Evolutionary conservation across 2,888 invertebrate genomes (phyloP).

Genomic region (Crocallis elinguaria): DNA sequence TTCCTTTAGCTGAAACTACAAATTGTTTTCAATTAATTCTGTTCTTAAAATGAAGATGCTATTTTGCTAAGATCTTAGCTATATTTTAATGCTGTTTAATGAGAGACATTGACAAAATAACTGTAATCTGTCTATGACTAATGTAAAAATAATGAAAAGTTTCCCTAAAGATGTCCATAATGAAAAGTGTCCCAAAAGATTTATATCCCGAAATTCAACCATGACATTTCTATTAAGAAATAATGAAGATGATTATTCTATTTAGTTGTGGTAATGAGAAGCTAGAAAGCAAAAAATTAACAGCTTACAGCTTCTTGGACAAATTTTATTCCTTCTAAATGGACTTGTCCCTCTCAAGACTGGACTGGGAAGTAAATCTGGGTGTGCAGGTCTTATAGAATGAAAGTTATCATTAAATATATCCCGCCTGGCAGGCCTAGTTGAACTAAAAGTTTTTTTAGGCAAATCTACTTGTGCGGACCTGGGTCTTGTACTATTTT

Average conservation of each 20-base stretch:
- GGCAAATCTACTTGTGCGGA: not conserved
- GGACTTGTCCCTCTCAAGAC: conserved; percentile 51
- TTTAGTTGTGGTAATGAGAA: conserved; percentile 5
- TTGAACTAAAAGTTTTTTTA: not conserved
- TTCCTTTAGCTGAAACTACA: conserved; percentile 50
- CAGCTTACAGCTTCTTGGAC: conserved; percentile 48
- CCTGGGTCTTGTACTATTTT: not conserved
- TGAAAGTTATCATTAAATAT: not conserved
- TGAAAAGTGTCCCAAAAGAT: too few species aligned
- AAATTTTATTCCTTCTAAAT: conserved; percentile 52
- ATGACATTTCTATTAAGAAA: too few species aligned
- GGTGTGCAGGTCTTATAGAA: conserved; percentile 1
- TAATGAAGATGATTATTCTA: not conserved
- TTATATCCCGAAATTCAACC: too few species aligned
- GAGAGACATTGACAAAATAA: too few species aligned
- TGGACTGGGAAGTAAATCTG: conserved; percentile 47
- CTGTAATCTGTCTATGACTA: too few species aligned
- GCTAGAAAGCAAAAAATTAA: conserved; percentile 2
- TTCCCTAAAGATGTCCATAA: too few species aligned
- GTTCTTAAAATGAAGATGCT: too few species aligned
- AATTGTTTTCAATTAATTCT: too few species aligned
- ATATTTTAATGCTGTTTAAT: too few species aligned
- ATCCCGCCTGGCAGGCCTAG: conserved; percentile 1
- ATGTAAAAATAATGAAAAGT: too few species aligned
- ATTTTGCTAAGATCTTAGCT: too few species aligned